These are phyloP conservation scores for Hedya salicella DNA, from an alignment of 2,888 invertebrate species.

Conservation along the genomic window DNA sequence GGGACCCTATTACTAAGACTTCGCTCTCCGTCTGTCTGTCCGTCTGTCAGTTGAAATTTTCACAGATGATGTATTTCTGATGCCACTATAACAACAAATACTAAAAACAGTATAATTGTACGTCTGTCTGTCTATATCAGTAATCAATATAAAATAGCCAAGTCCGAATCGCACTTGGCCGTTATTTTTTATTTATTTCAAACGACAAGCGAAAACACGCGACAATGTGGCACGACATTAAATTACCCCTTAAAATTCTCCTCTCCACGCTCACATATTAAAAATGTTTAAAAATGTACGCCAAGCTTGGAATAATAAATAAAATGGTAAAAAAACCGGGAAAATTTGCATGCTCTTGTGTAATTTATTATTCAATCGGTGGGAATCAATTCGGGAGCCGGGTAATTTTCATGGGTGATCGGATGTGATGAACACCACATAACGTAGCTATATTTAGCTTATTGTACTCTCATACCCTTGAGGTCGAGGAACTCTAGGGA, in stretches of 20 bases:
- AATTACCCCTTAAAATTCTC: background rate
- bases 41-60: too few species aligned
- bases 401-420: conserved; percentile 48
- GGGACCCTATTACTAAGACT: too few species aligned
- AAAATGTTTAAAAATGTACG: conserved; percentile 27
- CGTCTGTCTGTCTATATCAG: too few species aligned
- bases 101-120: too few species aligned
- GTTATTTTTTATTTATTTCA: background rate
- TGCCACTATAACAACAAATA: too few species aligned
- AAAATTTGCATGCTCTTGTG: conserved; percentile 54
- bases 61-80: too few species aligned
- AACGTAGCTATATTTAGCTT: background rate
- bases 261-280: conserved; percentile 12
- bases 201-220: background rate
- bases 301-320: conserved; percentile 30
- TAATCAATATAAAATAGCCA: too few species aligned
- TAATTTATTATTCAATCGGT: conserved; percentile 62
- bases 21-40: too few species aligned
- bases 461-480: background rate
- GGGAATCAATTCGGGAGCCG: conserved; percentile 57
- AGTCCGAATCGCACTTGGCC: too few species aligned
- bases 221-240: background rate
- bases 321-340: conserved; percentile 47
- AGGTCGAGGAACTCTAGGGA: too few species aligned
- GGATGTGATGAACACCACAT: conserved; percentile 2